phyloP scores from a whole-genome alignment of 1,140 invertebrate species.

The Caenorhabditis briggsae region DNA sequence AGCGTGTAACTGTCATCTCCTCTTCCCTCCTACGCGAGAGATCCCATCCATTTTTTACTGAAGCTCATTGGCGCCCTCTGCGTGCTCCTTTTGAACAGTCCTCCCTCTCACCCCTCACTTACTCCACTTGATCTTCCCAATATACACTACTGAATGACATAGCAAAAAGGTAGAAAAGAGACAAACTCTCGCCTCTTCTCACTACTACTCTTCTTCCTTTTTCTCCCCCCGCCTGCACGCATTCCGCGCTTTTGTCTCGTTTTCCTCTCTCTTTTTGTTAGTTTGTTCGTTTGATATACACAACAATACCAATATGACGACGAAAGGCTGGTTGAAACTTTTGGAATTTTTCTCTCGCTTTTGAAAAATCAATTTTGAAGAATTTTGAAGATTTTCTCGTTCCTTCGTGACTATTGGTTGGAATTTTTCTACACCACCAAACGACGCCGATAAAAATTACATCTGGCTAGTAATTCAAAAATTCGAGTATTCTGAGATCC shows the following conservation, averaged over 20 bases:
- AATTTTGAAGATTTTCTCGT: neutral
- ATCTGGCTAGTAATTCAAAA: too few relatives aligned
- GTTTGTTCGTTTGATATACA: constrained; percentile 47
- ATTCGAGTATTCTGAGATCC: too few relatives aligned
- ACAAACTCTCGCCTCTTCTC: neutral
- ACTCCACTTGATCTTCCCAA: constrained; percentile 50
- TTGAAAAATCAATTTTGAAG: neutral
- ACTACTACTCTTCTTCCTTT: neutral
- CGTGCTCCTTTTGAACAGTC: constrained; percentile 16
- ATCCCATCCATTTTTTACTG: neutral
- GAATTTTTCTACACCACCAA: too few relatives aligned
- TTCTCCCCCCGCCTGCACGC: neutral
- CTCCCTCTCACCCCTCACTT: neutral
- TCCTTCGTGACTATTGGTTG: too few relatives aligned
- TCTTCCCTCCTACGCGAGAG: constrained; percentile 1
- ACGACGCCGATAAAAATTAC: too few relatives aligned
- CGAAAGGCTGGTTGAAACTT: neutral
- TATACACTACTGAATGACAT: constrained; percentile 49
- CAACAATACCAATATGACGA: constrained; percentile 47
- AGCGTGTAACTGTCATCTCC: constrained; percentile 24
- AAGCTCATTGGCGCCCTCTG: constrained; percentile 18
- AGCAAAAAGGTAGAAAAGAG: neutral
- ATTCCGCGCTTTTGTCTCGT: constrained; percentile 50
- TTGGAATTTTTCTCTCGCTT: neutral
- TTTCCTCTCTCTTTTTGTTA: constrained; percentile 13